phyloP scores from a whole-genome alignment of 2,888 invertebrate genomes.

The Bombylius discolor region DNA sequence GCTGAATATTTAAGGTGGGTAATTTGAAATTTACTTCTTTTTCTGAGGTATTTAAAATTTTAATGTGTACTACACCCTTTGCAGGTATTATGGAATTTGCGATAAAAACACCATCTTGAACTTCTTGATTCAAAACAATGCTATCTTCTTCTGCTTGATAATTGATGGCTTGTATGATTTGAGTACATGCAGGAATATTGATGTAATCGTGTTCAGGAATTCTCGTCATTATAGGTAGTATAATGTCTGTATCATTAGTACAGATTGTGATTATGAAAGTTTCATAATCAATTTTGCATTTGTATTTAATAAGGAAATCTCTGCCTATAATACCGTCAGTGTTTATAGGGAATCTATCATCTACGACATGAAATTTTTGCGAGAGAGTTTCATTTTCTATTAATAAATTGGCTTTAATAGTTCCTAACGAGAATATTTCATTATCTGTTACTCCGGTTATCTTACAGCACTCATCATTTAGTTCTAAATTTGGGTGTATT shows the following conservation, averaged over 20 bases:
- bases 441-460: not conserved
- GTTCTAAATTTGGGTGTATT: not conserved
- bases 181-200: constrained; percentile 4
- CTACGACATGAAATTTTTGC: not conserved
- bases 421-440: not conserved
- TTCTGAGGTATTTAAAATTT: too few species aligned
- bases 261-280: not conserved
- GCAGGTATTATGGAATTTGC: constrained; percentile 1
- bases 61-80: constrained; percentile 2
- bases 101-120: constrained; percentile 2
- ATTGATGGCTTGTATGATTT: not conserved
- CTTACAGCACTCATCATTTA: not conserved
- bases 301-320: not conserved
- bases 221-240: not conserved
- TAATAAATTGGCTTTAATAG: not conserved
- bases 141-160: constrained; percentile 2
- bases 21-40: too few species aligned
- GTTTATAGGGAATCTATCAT: constrained; percentile 2
- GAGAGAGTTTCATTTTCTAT: not conserved
- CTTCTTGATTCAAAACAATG: constrained; percentile 1
- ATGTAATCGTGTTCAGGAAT: not conserved
- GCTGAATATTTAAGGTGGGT: too few species aligned
- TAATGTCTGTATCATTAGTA: not conserved
- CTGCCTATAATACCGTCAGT: constrained; percentile 4
- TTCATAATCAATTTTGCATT: constrained; percentile 4